A percentile compares a stretch with the other conserved stretches of the same genome.
These are phyloP conservation scores for Hirudo medicinalis DNA, from an alignment of 1,140 invertebrate genomes.

Conservation along the genomic window DNA sequence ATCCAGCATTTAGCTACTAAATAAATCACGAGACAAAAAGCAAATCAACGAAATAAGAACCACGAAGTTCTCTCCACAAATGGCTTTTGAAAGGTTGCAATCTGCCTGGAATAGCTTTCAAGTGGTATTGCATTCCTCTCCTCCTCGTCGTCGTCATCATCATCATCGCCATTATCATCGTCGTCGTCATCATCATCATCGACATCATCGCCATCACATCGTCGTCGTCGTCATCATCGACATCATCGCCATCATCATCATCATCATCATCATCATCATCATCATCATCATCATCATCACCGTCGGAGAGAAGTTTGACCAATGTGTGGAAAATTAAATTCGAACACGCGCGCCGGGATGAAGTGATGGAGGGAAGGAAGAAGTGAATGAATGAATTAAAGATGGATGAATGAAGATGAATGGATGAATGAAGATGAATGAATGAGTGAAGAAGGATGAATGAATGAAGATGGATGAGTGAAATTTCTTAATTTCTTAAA, in stretches of 20 bases:
- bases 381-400: no score
- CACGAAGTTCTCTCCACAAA: no score
- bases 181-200: not conserved
- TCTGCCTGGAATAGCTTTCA: no score
- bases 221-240: not conserved
- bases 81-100: not conserved
- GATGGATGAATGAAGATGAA: no score
- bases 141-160: conserved; percentile 3
- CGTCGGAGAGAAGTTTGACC: no score
- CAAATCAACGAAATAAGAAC: no score
- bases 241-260: not conserved
- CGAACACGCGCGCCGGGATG: no score
- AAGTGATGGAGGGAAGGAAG: no score
- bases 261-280: not conserved
- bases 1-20: not conserved
- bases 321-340: no score
- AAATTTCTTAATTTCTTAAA: no score
- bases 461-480: not conserved
- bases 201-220: not conserved
- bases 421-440: not conserved
- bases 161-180: not conserved
- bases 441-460: not conserved
- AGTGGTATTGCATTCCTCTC: not conserved
- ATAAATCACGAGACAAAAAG: not conserved
- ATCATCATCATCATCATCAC: not conserved